These are phyloP conservation scores for Pseudorhombus dupliciocellatus DNA, from an alignment of 2,113 vertebrate genomes.

Conservation along the genomic window DNA sequence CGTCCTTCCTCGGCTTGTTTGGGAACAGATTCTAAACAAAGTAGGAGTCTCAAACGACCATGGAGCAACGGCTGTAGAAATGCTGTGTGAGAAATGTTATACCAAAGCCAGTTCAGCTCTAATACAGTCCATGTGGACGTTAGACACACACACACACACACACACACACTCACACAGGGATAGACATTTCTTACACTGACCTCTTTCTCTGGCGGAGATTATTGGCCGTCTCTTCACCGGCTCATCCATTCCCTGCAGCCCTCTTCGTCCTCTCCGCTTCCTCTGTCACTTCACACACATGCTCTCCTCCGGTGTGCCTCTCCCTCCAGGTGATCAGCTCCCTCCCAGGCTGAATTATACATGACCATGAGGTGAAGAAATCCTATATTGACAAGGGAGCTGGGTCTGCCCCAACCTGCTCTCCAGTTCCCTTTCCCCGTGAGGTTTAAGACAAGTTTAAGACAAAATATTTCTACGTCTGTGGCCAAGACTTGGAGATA, in stretches of 20 bases:
- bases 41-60: slow-evolving; percentile 48
- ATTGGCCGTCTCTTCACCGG: slow-evolving; percentile 73
- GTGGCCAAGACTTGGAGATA: background rate
- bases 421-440: slow-evolving; percentile 4
- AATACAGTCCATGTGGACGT: slow-evolving; percentile 57
- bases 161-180: slow-evolving; percentile 25
- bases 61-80: slow-evolving; percentile 31
- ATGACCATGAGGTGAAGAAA: slow-evolving; percentile 74
- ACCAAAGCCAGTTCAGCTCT: slow-evolving; percentile 38
- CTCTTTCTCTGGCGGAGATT: slow-evolving; percentile 80
- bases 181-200: slow-evolving; percentile 64
- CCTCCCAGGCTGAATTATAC: slow-evolving; percentile 72
- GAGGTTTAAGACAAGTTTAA: slow-evolving; percentile 6
- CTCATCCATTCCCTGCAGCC: slow-evolving; percentile 68
- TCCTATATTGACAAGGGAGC: slow-evolving; percentile 61
- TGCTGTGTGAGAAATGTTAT: slow-evolving; percentile 34
- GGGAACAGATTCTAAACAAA: slow-evolving; percentile 61
- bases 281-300: slow-evolving; percentile 45
- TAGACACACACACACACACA: slow-evolving; percentile 22
- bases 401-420: slow-evolving; percentile 14
- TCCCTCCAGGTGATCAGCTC: slow-evolving; percentile 35
- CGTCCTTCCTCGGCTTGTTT: slow-evolving; percentile 55
- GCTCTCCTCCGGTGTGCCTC: slow-evolving; percentile 25
- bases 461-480: background rate
- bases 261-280: slow-evolving; percentile 20